Evolutionary conservation across 2,797 vertebrate species (phyloP), one percentile per base, ranked within the genome.

Genomic region (Typhlichthys eigenmanni): DNA sequence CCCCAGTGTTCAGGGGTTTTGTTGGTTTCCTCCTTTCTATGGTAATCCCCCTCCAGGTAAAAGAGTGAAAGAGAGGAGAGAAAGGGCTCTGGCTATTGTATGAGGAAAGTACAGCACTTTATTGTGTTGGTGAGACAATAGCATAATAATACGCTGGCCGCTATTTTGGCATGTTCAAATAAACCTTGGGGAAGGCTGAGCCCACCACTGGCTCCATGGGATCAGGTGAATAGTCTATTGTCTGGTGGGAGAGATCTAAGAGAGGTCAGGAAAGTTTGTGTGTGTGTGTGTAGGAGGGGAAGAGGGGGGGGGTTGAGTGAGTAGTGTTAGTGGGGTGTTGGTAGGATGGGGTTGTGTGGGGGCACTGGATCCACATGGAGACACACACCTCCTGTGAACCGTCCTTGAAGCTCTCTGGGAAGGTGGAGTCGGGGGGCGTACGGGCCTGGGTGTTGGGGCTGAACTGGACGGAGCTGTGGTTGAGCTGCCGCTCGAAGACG

Each of bases 381-480:
- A 51, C 45, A 69, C 59, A 76, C 92, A 96, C 97, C 95, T 98
- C 97, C 87, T 96, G 95, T 71, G 95, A 91, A 12, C 94, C 87
- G 55, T 98, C 96, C 92, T 99, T 98, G 90, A 93, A 97, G 71
- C 93, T 92, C 89, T 98, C 97, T 0, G 97, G 92, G 90, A 97
- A 99, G 71, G 97, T 98, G 64, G 97, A 96, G 90, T 98, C 96
- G 0, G 97, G 97, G 0, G 90, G 89, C 7, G 96, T 98, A 51
- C 97, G 95, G 13, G 95, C 89, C 60, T 97, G 97, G 50, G 91
- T 85, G 79, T 53, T 92, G 49, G 96, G 93, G 82, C 76, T 93
- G 84, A 95, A 98, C 87, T 98, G 96, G 75, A 90, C 80, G 0
- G 65, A 4, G 71, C 87, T 95, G 0, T 94, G 83, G 24, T 66